Evolutionary conservation across 2,797 vertebrate species (phyloP), one percentile per base, ranked within the genome.

Genomic region (Agapornis canus): DNA sequence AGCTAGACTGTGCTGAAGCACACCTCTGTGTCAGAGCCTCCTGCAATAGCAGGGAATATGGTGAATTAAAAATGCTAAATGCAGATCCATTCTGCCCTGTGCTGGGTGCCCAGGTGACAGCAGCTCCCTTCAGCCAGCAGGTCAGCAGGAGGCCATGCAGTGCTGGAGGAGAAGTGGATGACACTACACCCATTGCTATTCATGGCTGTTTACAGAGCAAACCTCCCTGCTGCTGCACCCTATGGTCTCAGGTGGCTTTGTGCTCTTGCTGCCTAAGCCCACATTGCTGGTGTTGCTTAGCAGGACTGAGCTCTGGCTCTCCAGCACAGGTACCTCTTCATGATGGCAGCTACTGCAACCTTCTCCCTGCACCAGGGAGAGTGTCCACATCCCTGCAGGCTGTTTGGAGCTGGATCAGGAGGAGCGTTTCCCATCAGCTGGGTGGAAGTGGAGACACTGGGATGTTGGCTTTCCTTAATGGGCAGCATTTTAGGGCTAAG

Each of bases 141-240:
- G 87, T 94, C 77, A 86, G 59, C 49, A 75, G 70, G 69, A 92
- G 91, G 65, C 35, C 72, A 69, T 2, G 6, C 31, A 23, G 57
- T 42, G 52, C 76, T 0, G 0, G 65, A 57, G 76, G 80, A 85
- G 82, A 72, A 61, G 61, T 3, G 35, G 61, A 25, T 48, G 54
- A 60, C 25, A 1, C 43, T 22, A 25, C 45, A 14, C 0, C 32
- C 37, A 25, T 76, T 37, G 10, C 56, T 70, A 25, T 66, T 63
- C 80, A 78, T 48, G 10, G 17, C 52, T 1, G 0, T n/a, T 60
- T 59, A 25, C 12, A n/a, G 48, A 45, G 82, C 52, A 81, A 81
- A 43, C 49, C 32, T 76, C 39, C 23, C 37, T 48, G 40, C 65
- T 83, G 54, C 84, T 27, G 51, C 63, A 59, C 18, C 7, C 22